Conservation (phyloP, 2,113 vertebrate species). For the Indicator indicator region DNA sequence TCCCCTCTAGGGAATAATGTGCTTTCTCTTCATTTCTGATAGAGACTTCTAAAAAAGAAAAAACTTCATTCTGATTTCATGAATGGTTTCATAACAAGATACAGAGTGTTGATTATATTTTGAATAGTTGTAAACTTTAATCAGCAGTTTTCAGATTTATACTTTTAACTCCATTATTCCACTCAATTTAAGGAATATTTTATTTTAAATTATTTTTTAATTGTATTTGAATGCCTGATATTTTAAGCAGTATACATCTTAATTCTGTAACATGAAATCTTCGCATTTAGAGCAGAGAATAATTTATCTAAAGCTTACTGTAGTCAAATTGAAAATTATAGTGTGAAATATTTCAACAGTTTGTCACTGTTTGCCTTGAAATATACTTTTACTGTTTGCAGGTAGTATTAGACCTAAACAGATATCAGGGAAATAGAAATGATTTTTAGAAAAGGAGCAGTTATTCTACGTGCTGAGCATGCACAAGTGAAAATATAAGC, state of each 20-base stretch:
- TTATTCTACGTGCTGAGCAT: background rate
- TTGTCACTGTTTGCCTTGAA: background rate
- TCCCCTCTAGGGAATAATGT: background rate
- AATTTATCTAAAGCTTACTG: background rate
- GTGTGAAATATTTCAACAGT: background rate
- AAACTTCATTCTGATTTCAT: background rate
- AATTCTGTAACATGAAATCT: background rate
- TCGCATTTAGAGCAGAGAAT: background rate
- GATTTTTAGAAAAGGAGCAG: background rate
- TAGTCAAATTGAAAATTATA: background rate
- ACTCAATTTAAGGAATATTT: background rate
- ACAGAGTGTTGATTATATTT: background rate
- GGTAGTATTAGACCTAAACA: background rate
- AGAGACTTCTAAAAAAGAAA: background rate
- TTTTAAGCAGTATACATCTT: background rate
- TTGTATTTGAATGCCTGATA: background rate
- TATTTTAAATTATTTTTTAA: background rate
- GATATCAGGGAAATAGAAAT: background rate
- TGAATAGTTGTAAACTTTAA: background rate
- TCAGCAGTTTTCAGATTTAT: background rate
- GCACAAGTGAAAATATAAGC: background rate
- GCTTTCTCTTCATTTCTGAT: background rate
- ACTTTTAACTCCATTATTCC: background rate
- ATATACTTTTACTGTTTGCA: background rate
- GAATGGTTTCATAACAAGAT: background rate